Evolutionary conservation across 2,113 vertebrate species (phyloP), one percentile per base, ranked within the genome.

Genomic region (Siphamia tubifer): DNA sequence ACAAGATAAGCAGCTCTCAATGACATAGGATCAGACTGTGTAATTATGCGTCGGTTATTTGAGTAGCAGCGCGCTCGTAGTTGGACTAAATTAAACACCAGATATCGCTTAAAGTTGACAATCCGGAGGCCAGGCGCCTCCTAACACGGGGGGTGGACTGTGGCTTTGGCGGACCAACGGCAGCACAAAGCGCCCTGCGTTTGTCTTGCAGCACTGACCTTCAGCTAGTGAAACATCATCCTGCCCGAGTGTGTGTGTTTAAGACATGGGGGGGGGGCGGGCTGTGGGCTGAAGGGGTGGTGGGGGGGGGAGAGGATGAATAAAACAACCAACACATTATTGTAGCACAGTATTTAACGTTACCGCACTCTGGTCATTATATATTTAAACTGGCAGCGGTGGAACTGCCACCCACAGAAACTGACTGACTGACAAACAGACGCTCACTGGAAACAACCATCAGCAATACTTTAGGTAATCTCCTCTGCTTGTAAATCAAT

Each of bases 211-310:
- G 71, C 32, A 2, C 34, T 63, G 83, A 83, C 81, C 74, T 84
- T 81, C 77, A 77, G 68, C n/a, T 23, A 19, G 49, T 53, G 76
- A 69, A 83, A 80, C 66, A 74, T 64, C 77, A 81, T 79, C 68
- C 57, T 58, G 53, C 34, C 32, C 23, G 36, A 28, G 66, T 45
- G 76, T 69, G 63, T 51, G 42, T 23, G 27, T 77, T 69, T 28
- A 73, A 84, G 25, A 44, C 34, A 43, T 16, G 2, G 71, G 76
- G 52, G n/a, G n/a, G n/a, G n/a, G n/a, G n/a, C n/a, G n/a, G 79
- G 60, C 38, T 68, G 27, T 31, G 68, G 60, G 47, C 35, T 69
- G 32, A 6, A 19, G 1, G 2, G 30, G 3, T n/a, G n/a, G n/a
- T n/a, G n/a, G 21, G 28, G 8, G 24, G 2, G 30, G 3, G 15